Evolutionary conservation across 2,113 vertebrate species (phyloP).

Genomic region (Microtus montanus): DNA sequence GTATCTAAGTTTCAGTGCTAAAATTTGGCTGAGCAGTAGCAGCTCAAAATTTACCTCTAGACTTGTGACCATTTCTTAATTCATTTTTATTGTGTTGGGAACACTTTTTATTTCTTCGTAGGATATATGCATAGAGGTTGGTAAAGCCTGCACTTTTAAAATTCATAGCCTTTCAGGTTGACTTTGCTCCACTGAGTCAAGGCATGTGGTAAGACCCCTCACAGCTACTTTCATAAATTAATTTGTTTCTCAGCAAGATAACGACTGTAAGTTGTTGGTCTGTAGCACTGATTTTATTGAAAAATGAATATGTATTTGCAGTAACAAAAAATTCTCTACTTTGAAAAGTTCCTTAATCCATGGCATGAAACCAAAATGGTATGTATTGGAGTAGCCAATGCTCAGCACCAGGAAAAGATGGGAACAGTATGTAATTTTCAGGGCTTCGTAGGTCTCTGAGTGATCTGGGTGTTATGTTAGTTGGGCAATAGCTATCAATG

Average conservation of each 20-base stretch:
- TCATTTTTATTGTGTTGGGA: conserved; percentile 46
- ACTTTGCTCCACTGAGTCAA: neutral
- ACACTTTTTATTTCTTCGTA: conserved; percentile 17
- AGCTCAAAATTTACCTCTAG: neutral
- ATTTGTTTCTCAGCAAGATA: conserved; percentile 62
- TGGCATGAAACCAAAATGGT: neutral
- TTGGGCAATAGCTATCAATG: neutral
- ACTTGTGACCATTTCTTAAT: neutral
- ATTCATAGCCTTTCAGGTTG: conserved; percentile 40
- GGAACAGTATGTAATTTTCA: neutral
- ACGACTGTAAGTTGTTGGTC: neutral
- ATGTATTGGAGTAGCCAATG: neutral
- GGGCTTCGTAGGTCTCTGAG: neutral
- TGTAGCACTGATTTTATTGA: neutral
- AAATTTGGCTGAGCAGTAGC: neutral
- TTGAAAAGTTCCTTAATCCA: neutral
- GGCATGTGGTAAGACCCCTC: neutral
- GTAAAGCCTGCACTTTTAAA: conserved; percentile 15
- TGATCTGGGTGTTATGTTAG: neutral
- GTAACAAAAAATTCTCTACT: neutral
- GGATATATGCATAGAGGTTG: neutral
- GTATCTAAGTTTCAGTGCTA: neutral
- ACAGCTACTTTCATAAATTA: conserved; percentile 42
- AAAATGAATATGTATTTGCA: conserved; percentile 28
- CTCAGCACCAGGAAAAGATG: neutral